Percentiles rank a stretch among this genome's conserved stretches.
Evolutionary conservation across 2,797 vertebrate genomes (phyloP).

Genomic region (Chromis chromis): DNA sequence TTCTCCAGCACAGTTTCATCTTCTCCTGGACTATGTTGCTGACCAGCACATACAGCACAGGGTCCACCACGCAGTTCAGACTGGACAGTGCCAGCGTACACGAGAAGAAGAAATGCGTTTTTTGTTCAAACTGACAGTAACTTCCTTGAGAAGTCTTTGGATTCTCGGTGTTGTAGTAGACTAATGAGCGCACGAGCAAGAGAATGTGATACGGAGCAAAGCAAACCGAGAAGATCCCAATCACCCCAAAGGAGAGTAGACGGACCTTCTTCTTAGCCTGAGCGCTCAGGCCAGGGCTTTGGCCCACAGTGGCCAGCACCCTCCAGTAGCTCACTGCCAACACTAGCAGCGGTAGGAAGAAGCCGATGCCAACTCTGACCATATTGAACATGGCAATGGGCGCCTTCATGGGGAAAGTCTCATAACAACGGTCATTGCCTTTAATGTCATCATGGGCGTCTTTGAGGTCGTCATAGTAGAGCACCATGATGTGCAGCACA

Average conservation of each 20-base stretch:
- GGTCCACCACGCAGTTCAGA: constrained; percentile 86
- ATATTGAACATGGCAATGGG: constrained; percentile 80
- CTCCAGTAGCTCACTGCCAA: constrained; percentile 81
- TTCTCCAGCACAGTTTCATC: constrained; percentile 59
- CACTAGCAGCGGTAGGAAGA: constrained; percentile 81
- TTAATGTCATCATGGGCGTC: constrained; percentile 58
- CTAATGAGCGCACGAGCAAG: constrained; percentile 78
- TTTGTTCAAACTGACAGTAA: constrained; percentile 81
- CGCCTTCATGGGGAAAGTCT: constrained; percentile 76
- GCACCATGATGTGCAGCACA: constrained; percentile 71
- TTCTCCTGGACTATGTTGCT: constrained; percentile 81
- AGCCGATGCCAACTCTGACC: constrained; percentile 76
- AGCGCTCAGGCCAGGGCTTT: constrained; percentile 75
- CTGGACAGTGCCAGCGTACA: constrained; percentile 81
- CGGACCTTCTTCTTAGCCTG: constrained; percentile 83
- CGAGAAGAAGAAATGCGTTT: constrained; percentile 76
- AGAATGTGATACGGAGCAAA: constrained; percentile 86
- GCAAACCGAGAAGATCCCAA: constrained; percentile 85
- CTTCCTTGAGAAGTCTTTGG: accelerated
- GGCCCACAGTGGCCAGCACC: constrained; percentile 80
- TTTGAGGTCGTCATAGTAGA: constrained; percentile 63
- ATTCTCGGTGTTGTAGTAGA: constrained; percentile 40
- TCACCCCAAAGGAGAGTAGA: constrained; percentile 82
- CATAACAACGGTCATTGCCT: constrained; percentile 78
- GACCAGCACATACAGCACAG: constrained; percentile 84